Evolutionary conservation across 2,113 vertebrate species (phyloP).

Genomic region (Protobothrops mucrosquamatus): DNA sequence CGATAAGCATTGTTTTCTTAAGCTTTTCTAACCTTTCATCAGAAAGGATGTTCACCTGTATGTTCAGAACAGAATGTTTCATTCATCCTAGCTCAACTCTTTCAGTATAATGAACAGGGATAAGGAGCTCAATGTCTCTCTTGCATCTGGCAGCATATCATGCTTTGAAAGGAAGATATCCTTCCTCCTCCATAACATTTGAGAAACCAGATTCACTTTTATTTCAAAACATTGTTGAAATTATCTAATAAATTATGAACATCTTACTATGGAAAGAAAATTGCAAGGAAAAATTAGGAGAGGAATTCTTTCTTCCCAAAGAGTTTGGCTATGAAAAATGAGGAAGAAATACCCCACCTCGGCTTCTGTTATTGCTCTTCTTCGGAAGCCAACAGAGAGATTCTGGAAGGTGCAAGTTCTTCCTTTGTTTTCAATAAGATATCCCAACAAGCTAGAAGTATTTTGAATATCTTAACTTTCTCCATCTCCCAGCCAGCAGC

Average conservation of each 20-base stretch:
- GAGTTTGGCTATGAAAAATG: background rate
- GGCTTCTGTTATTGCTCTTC: background rate
- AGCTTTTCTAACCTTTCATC: background rate
- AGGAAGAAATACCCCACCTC: background rate
- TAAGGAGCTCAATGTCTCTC: background rate
- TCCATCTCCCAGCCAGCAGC: background rate
- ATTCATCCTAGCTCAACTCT: background rate
- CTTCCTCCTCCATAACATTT: background rate
- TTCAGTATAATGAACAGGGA: conserved; percentile 1
- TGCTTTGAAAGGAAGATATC: background rate
- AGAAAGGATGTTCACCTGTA: background rate
- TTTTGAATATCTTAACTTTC: background rate
- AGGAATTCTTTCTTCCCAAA: background rate
- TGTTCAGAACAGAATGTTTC: background rate
- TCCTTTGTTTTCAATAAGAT: background rate
- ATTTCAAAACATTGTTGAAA: background rate
- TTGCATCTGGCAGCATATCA: background rate
- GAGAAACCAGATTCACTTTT: background rate
- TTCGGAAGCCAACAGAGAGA: background rate
- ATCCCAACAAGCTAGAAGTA: background rate
- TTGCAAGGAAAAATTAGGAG: background rate
- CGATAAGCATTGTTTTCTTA: conserved; percentile 25
- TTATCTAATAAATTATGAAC: background rate
- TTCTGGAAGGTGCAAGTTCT: background rate
- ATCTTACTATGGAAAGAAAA: background rate